Evolutionary conservation across 2,797 vertebrate genomes (phyloP).

Genomic region (Neostethus bicornis): DNA sequence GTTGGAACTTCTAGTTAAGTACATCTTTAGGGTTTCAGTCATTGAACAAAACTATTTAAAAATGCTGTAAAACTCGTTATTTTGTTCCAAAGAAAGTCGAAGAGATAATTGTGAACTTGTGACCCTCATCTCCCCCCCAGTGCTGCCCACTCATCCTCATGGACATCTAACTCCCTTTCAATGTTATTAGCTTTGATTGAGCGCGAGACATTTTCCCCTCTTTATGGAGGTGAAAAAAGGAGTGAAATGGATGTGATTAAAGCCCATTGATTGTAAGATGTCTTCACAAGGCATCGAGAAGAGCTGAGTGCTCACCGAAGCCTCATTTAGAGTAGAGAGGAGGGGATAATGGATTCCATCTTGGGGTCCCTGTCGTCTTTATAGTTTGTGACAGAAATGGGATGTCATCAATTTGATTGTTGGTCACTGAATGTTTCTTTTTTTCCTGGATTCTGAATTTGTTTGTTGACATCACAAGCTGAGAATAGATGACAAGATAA

Average conservation of each 20-base stretch:
- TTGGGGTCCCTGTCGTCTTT: constrained; percentile 52
- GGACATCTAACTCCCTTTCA: constrained; percentile 23
- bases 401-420: constrained; percentile 62
- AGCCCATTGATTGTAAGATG: constrained; percentile 64
- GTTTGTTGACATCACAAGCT: constrained; percentile 19
- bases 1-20: too few relatives aligned
- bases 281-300: constrained; percentile 56
- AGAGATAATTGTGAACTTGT: constrained; percentile 43
- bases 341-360: constrained; percentile 70
- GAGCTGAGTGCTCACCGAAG: constrained; percentile 47
- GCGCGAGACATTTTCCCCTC: constrained; percentile 45
- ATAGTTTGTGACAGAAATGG: constrained; percentile 59
- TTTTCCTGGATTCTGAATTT: constrained; percentile 5
- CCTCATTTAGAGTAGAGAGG: constrained; percentile 55
- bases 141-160: constrained; percentile 16
- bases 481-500: constrained; percentile 20
- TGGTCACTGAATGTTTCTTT: constrained; percentile 25
- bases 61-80: not conserved
- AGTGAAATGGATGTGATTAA: constrained; percentile 61
- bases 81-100: constrained; percentile 10
- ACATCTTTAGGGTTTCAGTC: not conserved
- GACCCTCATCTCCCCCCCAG: constrained; percentile 29
- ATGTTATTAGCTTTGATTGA: constrained; percentile 42
- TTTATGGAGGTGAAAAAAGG: constrained; percentile 34
- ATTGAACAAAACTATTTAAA: not conserved